phyloP scores from a whole-genome alignment of 2,113 vertebrate genomes.

The Agapornis roseicollis region DNA sequence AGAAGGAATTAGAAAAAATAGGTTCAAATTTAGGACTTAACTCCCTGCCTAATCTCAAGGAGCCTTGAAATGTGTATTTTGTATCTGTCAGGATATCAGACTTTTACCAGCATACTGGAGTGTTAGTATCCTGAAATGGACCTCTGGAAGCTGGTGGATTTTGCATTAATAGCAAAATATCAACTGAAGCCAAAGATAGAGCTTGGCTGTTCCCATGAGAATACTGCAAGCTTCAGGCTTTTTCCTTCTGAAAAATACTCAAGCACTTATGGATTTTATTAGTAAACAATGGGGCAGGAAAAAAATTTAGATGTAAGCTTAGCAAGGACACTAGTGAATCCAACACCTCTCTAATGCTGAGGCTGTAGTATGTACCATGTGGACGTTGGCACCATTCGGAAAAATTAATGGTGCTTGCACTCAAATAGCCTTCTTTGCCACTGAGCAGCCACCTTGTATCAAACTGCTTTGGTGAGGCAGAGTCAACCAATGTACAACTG shows the following conservation, averaged over 20 bases:
- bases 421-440: not conserved
- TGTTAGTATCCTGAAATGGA: not conserved
- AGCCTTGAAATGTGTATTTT: not conserved
- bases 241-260: not conserved
- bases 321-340: not conserved
- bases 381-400: rapidly evolving
- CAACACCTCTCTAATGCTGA: not conserved
- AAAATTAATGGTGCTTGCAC: not conserved
- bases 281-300: not conserved
- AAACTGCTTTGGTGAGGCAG: not conserved
- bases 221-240: not conserved
- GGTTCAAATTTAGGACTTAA: not conserved
- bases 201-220: not conserved
- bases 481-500: not conserved
- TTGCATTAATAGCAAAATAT: not conserved
- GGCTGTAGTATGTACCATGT: rapidly evolving
- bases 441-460: not conserved
- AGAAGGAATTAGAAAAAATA: not conserved
- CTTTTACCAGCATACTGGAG: not conserved
- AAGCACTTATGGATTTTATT: not conserved
- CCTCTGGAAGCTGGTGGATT: not conserved
- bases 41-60: not conserved
- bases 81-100: not conserved
- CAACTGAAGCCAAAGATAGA: not conserved
- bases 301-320: not conserved